Evolutionary conservation across 2,113 vertebrate species (phyloP).

Genomic region (Pterocles gutturalis): DNA sequence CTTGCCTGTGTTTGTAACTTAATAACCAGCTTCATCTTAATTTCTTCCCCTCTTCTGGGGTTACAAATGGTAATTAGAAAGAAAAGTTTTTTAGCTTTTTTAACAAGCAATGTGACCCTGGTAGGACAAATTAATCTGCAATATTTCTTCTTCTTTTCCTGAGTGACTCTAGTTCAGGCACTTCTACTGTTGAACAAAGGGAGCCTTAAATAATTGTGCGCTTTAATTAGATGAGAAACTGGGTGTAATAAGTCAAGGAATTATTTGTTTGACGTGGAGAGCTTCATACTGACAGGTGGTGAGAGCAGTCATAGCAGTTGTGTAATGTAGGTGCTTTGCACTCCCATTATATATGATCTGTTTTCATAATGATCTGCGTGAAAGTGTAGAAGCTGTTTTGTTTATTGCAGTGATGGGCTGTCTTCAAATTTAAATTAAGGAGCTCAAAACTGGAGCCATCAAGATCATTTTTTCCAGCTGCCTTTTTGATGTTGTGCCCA

Average conservation of each 20-base stretch:
- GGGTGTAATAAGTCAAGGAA: neutral
- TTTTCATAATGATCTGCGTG: neutral
- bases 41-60: neutral
- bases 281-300: neutral
- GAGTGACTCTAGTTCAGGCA: neutral
- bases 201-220: conserved; percentile 3
- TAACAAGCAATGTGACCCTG: neutral
- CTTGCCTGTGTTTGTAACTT: rapidly evolving
- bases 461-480: neutral
- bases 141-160: neutral
- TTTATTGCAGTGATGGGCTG: neutral
- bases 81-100: neutral
- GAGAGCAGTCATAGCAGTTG: neutral
- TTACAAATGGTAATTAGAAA: neutral
- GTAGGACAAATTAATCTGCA: neutral
- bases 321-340: neutral
- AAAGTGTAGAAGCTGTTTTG: neutral
- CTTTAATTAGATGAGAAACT: conserved; percentile 17
- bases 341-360: neutral
- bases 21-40: neutral
- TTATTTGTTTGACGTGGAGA: conserved; percentile 1
- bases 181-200: neutral
- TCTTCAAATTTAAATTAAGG: neutral
- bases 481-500: neutral
- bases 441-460: neutral